A percentile compares a stretch with the other conserved stretches of the same genome.
Evolutionary conservation across 1,140 invertebrate species (phyloP).

Genomic region (Branchinecta lynchi): DNA sequence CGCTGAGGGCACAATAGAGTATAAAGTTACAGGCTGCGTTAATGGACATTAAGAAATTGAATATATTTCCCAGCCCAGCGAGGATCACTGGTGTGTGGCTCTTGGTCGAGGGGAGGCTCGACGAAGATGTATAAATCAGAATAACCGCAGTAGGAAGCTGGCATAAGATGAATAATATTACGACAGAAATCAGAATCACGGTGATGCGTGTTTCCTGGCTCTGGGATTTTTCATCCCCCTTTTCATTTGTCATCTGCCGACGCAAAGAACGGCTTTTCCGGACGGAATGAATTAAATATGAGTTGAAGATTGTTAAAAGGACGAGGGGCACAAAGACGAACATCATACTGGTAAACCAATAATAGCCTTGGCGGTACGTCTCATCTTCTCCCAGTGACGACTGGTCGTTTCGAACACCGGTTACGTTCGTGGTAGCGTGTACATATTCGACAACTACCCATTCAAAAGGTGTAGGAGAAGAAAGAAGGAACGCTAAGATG

Average conservation of each 20-base stretch:
- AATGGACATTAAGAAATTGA: conserved; percentile 50
- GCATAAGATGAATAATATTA: conserved; percentile 54
- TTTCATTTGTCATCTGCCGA: conserved; percentile 39
- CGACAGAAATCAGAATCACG: conserved; percentile 54
- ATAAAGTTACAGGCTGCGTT: conserved; percentile 60
- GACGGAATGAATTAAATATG: conserved; percentile 48
- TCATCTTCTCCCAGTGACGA: conserved; percentile 35
- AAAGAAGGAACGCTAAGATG: conserved; percentile 45
- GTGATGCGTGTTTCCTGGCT: conserved; percentile 54
- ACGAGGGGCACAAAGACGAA: conserved; percentile 49
- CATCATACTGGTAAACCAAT: conserved; percentile 45
- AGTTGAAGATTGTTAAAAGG: conserved; percentile 52
- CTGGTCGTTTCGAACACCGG: conserved; percentile 12
- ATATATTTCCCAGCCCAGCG: conserved; percentile 47
- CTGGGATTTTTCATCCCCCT: conserved; percentile 27
- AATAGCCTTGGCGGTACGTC: conserved; percentile 44
- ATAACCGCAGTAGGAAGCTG: conserved; percentile 47
- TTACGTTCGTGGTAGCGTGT: conserved; percentile 12
- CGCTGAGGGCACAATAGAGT: conserved; percentile 56
- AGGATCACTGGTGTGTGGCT: conserved; percentile 34
- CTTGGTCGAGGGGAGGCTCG: conserved; percentile 26
- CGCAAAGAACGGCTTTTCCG: conserved; percentile 39
- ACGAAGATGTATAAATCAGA: conserved; percentile 37
- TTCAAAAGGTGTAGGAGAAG: conserved; percentile 47
- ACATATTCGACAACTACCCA: conserved; percentile 29